Evolutionary conservation across 2,888 invertebrate species (phyloP), one percentile per base, ranked within the genome.

Genomic region (Girardia tigrina): DNA sequence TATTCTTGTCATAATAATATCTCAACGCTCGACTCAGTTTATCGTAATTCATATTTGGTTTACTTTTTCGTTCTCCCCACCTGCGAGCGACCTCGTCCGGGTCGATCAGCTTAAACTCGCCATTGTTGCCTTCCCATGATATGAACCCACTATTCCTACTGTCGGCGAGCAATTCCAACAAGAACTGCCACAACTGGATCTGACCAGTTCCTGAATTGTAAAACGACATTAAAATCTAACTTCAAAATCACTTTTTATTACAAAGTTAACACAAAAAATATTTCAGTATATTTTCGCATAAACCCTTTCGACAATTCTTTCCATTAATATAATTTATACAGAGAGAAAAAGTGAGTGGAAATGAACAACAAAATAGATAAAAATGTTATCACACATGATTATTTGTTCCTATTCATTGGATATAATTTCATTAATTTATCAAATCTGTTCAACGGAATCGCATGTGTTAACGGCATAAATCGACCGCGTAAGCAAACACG

Each of bases 111-210:
- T 81, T 80, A 78, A 82, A 82, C 75, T 82, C 82, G 0, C 82
- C 82, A 1, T 80, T 78, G 0, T 78, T 77, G 1, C 81, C 81
- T 73, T 81, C 81, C 82, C 82, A 82, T 20, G 79, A 78, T 36
- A 81, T 81, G 77, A 81, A 81, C 27, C 76, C 69, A 28, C 75
- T 29, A 83, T 94, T 93, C 27, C 80, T 76, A 82, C 90, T 90
- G 87, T 93, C 91, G 79, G 91, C 89, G 84, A 97, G 89, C 83
- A 94, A 90, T 86, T 97, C 95, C 82, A 97, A 88, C 80, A 97
- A 88, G 87, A 97, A 95, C 87, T 95, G 95, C 95, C 95, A 95
- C 85, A 97, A 88, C 88, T 97, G 95, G 86, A 95, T 94, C 88
- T 97, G 97, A 29, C 97, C 95, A 75, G 82, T 82, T 29, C 84